Base-by-base conservation (phyloP, 1,140 invertebrate genomes). In the Drosophila sp. region DNA sequence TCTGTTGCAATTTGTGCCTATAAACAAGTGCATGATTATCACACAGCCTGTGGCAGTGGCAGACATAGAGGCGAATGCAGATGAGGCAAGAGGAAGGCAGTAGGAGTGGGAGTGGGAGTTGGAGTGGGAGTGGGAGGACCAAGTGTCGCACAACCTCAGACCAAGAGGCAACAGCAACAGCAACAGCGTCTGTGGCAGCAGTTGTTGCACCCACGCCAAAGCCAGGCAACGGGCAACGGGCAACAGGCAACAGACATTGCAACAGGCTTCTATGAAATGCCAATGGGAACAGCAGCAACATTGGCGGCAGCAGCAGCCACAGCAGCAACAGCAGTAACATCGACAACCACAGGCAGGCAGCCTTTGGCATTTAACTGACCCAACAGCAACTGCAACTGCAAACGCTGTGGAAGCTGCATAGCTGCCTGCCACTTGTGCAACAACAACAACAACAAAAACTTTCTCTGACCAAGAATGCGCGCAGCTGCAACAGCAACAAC, bases 391-490 rank as follows among this genome's bases (percentile, higher is more conserved):
- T 63, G 53, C 56, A 36, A 67, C 29, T 66, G 43, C 48, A 27
- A 59, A 45, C 25, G 62, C 46, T 58, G 62, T 65, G 53, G 69
- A 72, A 41, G 62, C 69, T 50, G 53, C 69, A 65, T 65, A 65
- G 62, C 64, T 67, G 64, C 11, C 71, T 74, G 82, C 78, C 75
- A 87, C 78, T 80, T 78, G 77, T 74, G 73, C 80, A 71, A 58
- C 63, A 40, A 27, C 54, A 66, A 7, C 66, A 66, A 75, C 54
- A 80, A 84, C 67, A 84, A 83, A 86, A 86, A 87, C 82, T 87
- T 87, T 87, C 82, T 87, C 82, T 87, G 67, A 57, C 78, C 83
- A 87, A 87, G 82, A 87, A 87, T 87, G 82, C 67, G 82, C 78
- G 80, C 82, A 87, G 84, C 82, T 87, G 82, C 82, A 87, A 65